A percentile compares a stretch with the other conserved stretches of the same genome.
Evolutionary conservation across 1,140 invertebrate species (phyloP).

Genomic region (Aphidius ervi): DNA sequence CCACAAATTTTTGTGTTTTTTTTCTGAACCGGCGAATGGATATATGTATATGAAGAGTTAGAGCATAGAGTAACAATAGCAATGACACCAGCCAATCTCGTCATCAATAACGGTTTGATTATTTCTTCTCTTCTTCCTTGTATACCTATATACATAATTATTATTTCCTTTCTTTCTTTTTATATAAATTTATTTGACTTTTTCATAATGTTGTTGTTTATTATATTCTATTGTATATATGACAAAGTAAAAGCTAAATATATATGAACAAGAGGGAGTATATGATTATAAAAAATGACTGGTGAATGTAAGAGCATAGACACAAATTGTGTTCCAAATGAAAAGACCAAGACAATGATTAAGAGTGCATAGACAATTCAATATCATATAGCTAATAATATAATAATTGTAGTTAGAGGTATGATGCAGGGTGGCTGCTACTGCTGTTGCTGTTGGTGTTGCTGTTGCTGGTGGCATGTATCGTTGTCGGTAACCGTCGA

Average conservation of each 20-base stretch:
- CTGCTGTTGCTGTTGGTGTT: too few relatives aligned
- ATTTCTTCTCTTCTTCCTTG: neutral
- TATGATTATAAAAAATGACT: too few relatives aligned
- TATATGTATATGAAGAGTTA: too few relatives aligned
- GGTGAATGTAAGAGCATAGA: too few relatives aligned
- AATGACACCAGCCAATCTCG: neutral
- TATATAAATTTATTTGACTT: neutral
- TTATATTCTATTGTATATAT: neutral
- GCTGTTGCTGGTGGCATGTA: constrained; percentile 36
- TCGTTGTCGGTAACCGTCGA: constrained; percentile 33
- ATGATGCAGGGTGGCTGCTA: constrained; percentile 5
- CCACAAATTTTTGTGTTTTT: neutral
- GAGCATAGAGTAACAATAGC: neutral
- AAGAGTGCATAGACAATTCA: neutral
- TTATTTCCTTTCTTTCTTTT: too few relatives aligned
- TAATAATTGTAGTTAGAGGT: constrained; percentile 23
- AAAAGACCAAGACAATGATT: neutral
- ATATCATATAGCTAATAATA: constrained; percentile 18
- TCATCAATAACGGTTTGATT: constrained; percentile 13
- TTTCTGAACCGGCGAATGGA: too few relatives aligned
- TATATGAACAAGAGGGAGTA: too few relatives aligned
- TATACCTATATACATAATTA: too few relatives aligned
- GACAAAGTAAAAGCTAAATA: too few relatives aligned
- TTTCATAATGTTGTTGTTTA: neutral
- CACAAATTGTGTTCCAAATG: neutral